These are phyloP conservation scores for Musca domestica DNA, from an alignment of 1,140 invertebrate genomes.

Conservation along the genomic window DNA sequence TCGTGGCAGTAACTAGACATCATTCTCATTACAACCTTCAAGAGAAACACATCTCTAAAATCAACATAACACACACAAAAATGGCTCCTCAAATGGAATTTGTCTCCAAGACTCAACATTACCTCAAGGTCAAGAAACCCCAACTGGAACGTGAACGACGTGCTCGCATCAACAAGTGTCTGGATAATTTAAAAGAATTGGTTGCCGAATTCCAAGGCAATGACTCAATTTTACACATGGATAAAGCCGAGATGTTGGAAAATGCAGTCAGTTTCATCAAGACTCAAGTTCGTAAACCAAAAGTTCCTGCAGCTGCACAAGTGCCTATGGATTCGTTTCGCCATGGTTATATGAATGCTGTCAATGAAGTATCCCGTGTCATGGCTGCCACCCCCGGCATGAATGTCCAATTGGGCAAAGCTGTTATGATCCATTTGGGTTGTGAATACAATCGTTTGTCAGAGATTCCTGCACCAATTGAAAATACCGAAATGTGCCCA, in stretches of 20 bases:
- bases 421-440: conserved; percentile 83
- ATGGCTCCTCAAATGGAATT: conserved; percentile 37
- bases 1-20: neutral
- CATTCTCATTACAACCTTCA: no score
- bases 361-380: conserved; percentile 86
- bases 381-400: conserved; percentile 78
- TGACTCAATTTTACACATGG: conserved; percentile 86
- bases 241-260: conserved; percentile 96
- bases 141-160: conserved; percentile 90
- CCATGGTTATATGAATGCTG: conserved; percentile 88
- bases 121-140: conserved; percentile 93
- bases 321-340: conserved; percentile 71
- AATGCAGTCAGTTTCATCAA: conserved; percentile 80
- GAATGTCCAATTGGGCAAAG: conserved; percentile 78
- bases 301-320: conserved; percentile 56
- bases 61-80: conserved; percentile 18
- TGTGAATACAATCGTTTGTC: conserved; percentile 73
- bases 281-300: conserved; percentile 43
- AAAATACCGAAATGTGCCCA: conserved; percentile 21
- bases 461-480: conserved; percentile 8
- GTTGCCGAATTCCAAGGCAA: conserved; percentile 89
- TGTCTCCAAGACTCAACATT: conserved; percentile 82
- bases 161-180: conserved; percentile 90
- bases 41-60: neutral
- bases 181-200: conserved; percentile 89